Evolutionary conservation across 2,113 vertebrate species (phyloP).

Genomic region (Carassius auratus): DNA sequence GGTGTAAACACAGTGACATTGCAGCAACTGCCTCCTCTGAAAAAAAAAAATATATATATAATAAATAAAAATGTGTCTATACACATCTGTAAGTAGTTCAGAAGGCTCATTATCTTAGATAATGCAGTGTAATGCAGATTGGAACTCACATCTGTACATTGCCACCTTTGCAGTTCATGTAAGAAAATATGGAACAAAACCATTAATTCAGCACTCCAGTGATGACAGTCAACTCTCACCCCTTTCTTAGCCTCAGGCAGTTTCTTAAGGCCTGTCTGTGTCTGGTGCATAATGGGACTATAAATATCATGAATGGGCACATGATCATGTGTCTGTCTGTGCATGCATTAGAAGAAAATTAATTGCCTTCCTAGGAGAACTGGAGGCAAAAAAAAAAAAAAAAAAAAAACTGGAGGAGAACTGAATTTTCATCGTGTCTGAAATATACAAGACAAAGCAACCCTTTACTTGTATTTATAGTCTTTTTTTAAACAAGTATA

Average conservation of each 20-base stretch:
- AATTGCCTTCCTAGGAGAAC: conserved; percentile 5
- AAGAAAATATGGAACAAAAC: not conserved
- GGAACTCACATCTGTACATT: not conserved
- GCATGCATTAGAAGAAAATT: not conserved
- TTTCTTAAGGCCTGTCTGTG: not conserved
- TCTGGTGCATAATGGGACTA: not conserved
- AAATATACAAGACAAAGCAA: not conserved
- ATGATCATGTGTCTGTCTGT: not conserved
- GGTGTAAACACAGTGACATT: not conserved
- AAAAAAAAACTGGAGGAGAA: not conserved
- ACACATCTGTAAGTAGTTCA: not conserved
- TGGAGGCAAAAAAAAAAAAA: too few relatives aligned
- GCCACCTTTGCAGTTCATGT: not conserved
- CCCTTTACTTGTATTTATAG: not conserved
- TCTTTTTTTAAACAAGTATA: not conserved
- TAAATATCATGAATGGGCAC: conserved; percentile 2
- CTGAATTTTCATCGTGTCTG: not conserved
- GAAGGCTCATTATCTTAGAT: not conserved
- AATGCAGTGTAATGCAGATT: not conserved
- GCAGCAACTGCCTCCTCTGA: not conserved
- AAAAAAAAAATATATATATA: too few relatives aligned
- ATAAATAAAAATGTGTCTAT: too few relatives aligned
- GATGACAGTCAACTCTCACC: not conserved
- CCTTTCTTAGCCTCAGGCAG: not conserved
- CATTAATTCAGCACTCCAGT: not conserved